Conservation (phyloP, 2,888 invertebrate species). For the Drosophila subquinaria region DNA sequence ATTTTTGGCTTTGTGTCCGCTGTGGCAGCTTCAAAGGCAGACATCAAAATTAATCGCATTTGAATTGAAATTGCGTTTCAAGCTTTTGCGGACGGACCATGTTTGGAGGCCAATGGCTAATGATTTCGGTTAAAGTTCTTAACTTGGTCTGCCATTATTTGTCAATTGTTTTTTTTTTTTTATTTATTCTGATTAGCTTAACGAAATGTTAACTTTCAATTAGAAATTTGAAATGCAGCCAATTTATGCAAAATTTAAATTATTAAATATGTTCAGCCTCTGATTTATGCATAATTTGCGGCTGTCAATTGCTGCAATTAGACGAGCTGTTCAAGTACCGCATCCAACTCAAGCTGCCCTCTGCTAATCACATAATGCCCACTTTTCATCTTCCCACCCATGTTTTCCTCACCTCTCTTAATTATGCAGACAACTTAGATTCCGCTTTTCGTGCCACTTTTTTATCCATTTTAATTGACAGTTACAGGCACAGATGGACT, state of each 20-base stretch:
- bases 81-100: constrained; percentile 16
- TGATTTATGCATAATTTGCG: background rate
- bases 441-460: constrained; percentile 1
- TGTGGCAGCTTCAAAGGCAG: constrained; percentile 64
- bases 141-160: constrained; percentile 11
- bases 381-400: too few relatives aligned
- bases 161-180: constrained; percentile 14
- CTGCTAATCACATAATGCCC: too few relatives aligned
- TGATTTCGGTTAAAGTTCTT: constrained; percentile 7
- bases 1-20: constrained; percentile 21
- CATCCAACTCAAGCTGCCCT: background rate
- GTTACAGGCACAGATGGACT: background rate
- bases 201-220: constrained; percentile 9
- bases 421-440: background rate
- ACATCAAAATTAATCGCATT: constrained; percentile 71
- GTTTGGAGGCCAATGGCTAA: constrained; percentile 7
- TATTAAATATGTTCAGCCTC: background rate
- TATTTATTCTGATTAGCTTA: constrained; percentile 1
- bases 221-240: background rate
- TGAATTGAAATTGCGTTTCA: constrained; percentile 68
- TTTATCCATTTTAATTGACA: constrained; percentile 13
- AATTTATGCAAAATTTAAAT: background rate
- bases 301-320: background rate
- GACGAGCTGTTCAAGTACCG: background rate
- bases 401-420: background rate